Percentiles rank a stretch among this genome's conserved stretches.
Evolutionary conservation across 2,113 vertebrate genomes (phyloP).

Genomic region (Narcine bancroftii): DNA sequence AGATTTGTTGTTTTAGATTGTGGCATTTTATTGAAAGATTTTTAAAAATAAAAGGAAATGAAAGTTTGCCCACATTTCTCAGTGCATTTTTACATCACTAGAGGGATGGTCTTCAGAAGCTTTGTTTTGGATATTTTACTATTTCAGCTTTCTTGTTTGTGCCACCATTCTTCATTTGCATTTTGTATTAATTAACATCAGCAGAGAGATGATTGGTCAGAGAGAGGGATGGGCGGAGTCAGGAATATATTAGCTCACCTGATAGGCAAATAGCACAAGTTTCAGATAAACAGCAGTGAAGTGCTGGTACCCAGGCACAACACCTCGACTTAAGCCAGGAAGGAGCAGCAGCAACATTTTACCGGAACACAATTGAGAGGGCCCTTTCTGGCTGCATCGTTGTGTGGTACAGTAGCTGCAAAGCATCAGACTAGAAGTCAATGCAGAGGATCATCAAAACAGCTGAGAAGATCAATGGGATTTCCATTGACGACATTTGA

Average conservation of each 20-base stretch:
- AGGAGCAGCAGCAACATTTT: too few species aligned
- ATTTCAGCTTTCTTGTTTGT: background rate
- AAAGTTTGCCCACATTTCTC: background rate
- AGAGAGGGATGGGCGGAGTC: too few species aligned
- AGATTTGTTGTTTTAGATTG: background rate
- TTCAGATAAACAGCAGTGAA: background rate
- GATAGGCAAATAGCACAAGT: background rate
- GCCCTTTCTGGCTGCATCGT: too few species aligned
- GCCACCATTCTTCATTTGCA: background rate
- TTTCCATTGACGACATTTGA: too few species aligned
- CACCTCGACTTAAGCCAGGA: too few species aligned
- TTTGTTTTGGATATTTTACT: background rate
- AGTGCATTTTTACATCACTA: background rate
- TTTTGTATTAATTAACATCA: background rate
- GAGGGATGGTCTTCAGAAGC: background rate
- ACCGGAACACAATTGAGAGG: too few species aligned
- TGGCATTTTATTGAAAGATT: conserved; percentile 12
- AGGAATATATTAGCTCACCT: too few species aligned
- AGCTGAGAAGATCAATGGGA: too few species aligned
- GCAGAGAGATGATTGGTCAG: background rate
- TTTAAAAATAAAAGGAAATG: background rate
- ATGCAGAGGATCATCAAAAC: too few species aligned
- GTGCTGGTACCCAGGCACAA: background rate
- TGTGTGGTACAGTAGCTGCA: too few species aligned
- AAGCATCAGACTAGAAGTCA: too few species aligned